Base-by-base conservation (phyloP, 2,113 vertebrate genomes). In the Lutjanus erythropterus region DNA sequence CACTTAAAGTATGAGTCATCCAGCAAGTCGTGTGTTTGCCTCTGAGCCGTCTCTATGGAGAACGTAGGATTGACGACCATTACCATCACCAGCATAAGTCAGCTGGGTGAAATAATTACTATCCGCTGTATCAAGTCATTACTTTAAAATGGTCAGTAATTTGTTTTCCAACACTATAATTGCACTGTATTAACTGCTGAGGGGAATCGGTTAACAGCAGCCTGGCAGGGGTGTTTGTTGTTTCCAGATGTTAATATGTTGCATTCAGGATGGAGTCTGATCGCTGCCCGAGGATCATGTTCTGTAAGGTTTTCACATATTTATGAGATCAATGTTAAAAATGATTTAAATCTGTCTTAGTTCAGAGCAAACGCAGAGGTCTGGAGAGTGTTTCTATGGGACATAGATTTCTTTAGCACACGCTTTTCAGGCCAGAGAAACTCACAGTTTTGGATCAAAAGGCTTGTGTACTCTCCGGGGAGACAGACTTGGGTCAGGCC, bases 361-460 rank as follows among this genome's bases (percentile, higher is more conserved):
- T 58, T 52, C n/a, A 19, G 47, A 49, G 33, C 9, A 55, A 29
- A 9, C 6, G 23, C 47, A 64, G 37, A 49, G 33, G 18, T 15
- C 58, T 44, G 46, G 16, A 41, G 58, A 33, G n/a, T 29, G n/a
- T 53, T 49, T 62, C 21, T 56, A 8, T 21, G 7, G 19, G 27
- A 56, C 3, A 71, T 11, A 60, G 16, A 60, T 50, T 64, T 73
- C 52, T 70, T 39, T 44, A 42, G 75, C 74, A 39, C 58, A 46
- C 60, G 16, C 33, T 78, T 74, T 82, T 49, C 62, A 55, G 27
- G 66, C 67, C 55, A 71, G 37, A 23, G 31, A 87, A 80, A 61
- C 69, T 49, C 79, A 80, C 75, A 15, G 27, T 56, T 78, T 52
- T 71, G 78, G 68, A 86, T 90, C 56, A 77, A 61, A 78, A 55